Evolutionary conservation across 2,113 vertebrate genomes (phyloP).

Genomic region (Chrysochloris asiatica): DNA sequence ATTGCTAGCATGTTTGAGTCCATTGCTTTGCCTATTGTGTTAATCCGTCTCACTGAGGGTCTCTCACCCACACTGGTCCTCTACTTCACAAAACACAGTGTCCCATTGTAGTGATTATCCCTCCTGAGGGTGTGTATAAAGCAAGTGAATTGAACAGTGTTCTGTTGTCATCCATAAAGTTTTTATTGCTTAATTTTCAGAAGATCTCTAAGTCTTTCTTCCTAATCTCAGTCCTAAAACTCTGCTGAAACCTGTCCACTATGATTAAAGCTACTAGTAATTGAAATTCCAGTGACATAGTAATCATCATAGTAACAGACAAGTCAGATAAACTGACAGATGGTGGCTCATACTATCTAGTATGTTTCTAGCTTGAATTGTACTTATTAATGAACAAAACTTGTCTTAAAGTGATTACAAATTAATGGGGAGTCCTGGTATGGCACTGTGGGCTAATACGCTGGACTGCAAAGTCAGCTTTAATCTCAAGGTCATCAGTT

Average conservation of each 20-base stretch:
- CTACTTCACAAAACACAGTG: neutral
- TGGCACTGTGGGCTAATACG: too few species aligned
- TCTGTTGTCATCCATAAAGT: neutral
- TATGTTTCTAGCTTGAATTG: neutral
- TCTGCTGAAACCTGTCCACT: neutral
- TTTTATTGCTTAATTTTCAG: neutral
- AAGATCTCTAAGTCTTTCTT: neutral
- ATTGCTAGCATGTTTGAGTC: neutral
- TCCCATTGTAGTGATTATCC: neutral
- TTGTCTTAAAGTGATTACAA: neutral
- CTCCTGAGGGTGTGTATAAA: neutral
- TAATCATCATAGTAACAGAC: neutral
- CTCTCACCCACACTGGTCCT: neutral
- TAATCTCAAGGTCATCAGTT: too few species aligned
- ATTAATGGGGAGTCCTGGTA: too few species aligned
- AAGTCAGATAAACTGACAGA: too few species aligned
- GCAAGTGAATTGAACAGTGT: neutral
- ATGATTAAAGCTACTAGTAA: neutral
- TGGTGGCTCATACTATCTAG: neutral
- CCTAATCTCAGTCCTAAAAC: neutral
- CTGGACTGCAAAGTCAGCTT: too few species aligned
- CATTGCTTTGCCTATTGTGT: neutral
- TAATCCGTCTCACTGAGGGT: neutral
- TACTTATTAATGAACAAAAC: neutral
- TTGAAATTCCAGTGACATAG: neutral